Evolutionary conservation across 2,888 invertebrate genomes (phyloP).

Genomic region (Amblyjoppa proteus): DNA sequence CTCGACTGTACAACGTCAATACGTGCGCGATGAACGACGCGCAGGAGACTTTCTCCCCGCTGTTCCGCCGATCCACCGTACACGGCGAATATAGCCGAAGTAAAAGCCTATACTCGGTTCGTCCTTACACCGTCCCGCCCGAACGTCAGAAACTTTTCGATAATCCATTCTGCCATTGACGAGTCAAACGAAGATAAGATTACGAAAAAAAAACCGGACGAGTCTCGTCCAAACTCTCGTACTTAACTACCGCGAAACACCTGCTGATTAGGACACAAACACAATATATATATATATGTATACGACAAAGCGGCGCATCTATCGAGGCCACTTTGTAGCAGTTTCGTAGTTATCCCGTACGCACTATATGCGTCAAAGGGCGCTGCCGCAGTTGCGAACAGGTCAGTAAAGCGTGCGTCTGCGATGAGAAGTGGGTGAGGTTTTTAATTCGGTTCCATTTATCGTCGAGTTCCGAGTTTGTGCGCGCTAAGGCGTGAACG

Average conservation of each 20-base stretch:
- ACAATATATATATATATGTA: background rate
- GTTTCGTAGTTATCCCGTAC: conserved; percentile 69
- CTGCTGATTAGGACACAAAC: conserved; percentile 30
- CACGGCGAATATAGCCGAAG: conserved; percentile 14
- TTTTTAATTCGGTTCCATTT: conserved; percentile 57
- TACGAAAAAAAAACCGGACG: background rate
- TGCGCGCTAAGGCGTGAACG: conserved; percentile 5
- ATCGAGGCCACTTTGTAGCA: conserved; percentile 50
- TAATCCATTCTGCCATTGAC: conserved; percentile 10
- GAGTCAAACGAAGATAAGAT: conserved; percentile 10
- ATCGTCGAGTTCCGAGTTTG: background rate
- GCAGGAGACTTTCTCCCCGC: conserved; percentile 71
- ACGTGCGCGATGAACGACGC: conserved; percentile 73
- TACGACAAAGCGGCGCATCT: background rate
- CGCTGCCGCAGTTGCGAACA: conserved; percentile 79
- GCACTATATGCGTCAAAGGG: conserved; percentile 79
- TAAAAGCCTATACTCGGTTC: conserved; percentile 57
- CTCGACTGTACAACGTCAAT: conserved; percentile 70
- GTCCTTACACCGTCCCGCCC: conserved; percentile 39
- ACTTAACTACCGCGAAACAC: background rate
- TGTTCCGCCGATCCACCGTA: conserved; percentile 8
- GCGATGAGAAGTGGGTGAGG: conserved; percentile 78
- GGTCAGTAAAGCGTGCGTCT: conserved; percentile 75
- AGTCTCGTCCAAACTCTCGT: background rate
- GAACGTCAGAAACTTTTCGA: background rate